Evolutionary conservation across 2,888 invertebrate species (phyloP).

Genomic region (Andrena dorsata): DNA sequence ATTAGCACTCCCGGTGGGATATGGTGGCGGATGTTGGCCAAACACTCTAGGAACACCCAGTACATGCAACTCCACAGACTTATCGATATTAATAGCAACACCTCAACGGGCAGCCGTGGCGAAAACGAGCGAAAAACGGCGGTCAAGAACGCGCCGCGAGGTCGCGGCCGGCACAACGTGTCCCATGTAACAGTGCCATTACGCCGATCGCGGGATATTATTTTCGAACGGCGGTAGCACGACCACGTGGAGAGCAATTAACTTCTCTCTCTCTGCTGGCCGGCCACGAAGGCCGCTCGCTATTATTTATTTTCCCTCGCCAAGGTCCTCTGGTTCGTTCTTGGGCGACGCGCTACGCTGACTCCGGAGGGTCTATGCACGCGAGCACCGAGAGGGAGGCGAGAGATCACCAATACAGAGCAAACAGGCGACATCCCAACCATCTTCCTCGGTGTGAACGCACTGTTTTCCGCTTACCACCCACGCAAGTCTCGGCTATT

Average conservation of each 20-base stretch:
- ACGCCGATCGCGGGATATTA: slow-evolving; percentile 71
- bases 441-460: slow-evolving; percentile 42
- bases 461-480: slow-evolving; percentile 28
- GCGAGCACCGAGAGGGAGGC: slow-evolving; percentile 10
- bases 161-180: slow-evolving; percentile 63
- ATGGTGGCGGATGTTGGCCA: background rate
- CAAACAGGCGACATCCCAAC: slow-evolving; percentile 4
- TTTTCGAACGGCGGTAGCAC: slow-evolving; percentile 67
- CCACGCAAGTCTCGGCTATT: slow-evolving; percentile 21
- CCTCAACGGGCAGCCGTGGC: background rate
- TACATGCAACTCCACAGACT: background rate
- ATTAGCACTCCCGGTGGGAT: background rate
- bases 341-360: slow-evolving; percentile 18
- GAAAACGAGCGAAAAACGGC: slow-evolving; percentile 14
- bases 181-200: slow-evolving; percentile 72
- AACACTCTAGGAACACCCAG: background rate
- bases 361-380: slow-evolving; percentile 18
- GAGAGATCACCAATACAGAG: background rate
- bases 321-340: slow-evolving; percentile 67
- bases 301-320: slow-evolving; percentile 71
- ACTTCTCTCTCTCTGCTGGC: slow-evolving; percentile 59
- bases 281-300: slow-evolving; percentile 65
- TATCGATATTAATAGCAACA: background rate
- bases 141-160: slow-evolving; percentile 50
- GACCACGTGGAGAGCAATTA: slow-evolving; percentile 66